Percentiles rank a stretch among this genome's conserved stretches.
phyloP scores from a whole-genome alignment of 2,888 invertebrate genomes.

The Hirtodrosophila confusa region DNA sequence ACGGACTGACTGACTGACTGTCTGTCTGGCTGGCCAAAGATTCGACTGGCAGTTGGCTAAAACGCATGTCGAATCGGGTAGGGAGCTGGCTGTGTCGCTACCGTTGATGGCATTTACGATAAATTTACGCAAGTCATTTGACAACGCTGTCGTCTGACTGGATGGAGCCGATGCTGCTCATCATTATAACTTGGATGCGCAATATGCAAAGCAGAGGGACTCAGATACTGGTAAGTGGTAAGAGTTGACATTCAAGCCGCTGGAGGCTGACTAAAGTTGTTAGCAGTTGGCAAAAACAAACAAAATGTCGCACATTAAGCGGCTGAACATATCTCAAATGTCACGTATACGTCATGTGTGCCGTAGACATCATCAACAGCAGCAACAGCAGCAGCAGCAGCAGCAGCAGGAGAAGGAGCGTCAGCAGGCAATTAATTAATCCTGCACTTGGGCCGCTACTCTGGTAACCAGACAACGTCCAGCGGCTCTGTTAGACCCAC shows the following conservation, averaged over 20 bases:
- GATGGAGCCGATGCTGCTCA: constrained; percentile 49
- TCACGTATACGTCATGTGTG: constrained; percentile 77
- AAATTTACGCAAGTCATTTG: constrained; percentile 82
- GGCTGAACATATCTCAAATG: constrained; percentile 72
- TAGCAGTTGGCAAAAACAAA: constrained; percentile 64
- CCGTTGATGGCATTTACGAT: constrained; percentile 82
- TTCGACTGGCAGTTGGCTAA: constrained; percentile 25
- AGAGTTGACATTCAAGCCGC: constrained; percentile 45
- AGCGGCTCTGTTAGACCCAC: constrained; percentile 42
- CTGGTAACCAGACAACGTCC: constrained; percentile 43
- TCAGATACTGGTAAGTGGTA: constrained; percentile 24
- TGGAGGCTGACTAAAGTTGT: constrained; percentile 50
- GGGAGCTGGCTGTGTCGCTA: constrained; percentile 35
- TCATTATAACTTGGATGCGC: constrained; percentile 64
- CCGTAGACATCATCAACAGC: constrained; percentile 43
- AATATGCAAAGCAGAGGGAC: constrained; percentile 61
- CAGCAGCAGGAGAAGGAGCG: constrained; percentile 4
- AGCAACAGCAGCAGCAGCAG: constrained; percentile 16
- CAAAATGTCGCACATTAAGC: constrained; percentile 78
- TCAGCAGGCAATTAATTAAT: constrained; percentile 70
- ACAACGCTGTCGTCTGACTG: constrained; percentile 59
- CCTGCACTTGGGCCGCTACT: constrained; percentile 65
- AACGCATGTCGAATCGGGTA: constrained; percentile 55
- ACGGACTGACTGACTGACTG: constrained; percentile 1
- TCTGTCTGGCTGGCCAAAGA: constrained; percentile 21